Base-by-base conservation (phyloP, 2,888 invertebrate species). In the Epistrophe grossulariae region DNA sequence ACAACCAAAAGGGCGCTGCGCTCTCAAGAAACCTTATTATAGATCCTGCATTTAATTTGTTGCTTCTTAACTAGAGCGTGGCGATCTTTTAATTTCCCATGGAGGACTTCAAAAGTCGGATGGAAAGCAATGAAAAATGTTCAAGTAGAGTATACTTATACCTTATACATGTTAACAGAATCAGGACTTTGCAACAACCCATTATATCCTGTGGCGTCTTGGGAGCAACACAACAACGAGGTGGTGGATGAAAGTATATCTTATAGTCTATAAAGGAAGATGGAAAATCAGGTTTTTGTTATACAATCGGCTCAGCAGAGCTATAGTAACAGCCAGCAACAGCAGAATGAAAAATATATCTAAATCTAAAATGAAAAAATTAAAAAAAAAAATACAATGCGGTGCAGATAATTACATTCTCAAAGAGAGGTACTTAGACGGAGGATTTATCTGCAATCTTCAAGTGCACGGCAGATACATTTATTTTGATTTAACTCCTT, bases 401-500 rank as follows among this genome's bases (percentile, higher is more conserved):
- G 74, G 79, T 83, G 76, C 87, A 87, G 87, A 87, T 87, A 87
- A 87, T 87, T 87, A 87, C 87, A 87, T 87, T 87, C 83, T 83
- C 87, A 87, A 87, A 83, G 87, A 83, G 83, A 83, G 82, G 79
- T 87, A 87, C 83, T 83, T 87, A 79, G 82, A 76, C 70, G n/a
- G 60, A 72, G 83, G 87, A 87, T 87, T 87, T 87, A 87, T 87
- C 83, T 87, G 87, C 83, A 87, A 87, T 87, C 87, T 87, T 87
- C 87, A 87, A 87, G 83, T 87, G 83, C 79, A 87, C 76, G 76
- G 83, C 79, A 82, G 83, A 83, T 87, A 82, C 83, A 87, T 87
- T 87, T 87, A 83, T 87, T 87, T 87, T 83, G 83, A 87, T 87
- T 87, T 87, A 79, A 78, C 62, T 82, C 62, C 50, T 50, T 55